Percentiles rank a stretch among this genome's conserved stretches.
Evolutionary conservation across 2,888 invertebrate species (phyloP).

Genomic region (Flexamia atlantica): DNA sequence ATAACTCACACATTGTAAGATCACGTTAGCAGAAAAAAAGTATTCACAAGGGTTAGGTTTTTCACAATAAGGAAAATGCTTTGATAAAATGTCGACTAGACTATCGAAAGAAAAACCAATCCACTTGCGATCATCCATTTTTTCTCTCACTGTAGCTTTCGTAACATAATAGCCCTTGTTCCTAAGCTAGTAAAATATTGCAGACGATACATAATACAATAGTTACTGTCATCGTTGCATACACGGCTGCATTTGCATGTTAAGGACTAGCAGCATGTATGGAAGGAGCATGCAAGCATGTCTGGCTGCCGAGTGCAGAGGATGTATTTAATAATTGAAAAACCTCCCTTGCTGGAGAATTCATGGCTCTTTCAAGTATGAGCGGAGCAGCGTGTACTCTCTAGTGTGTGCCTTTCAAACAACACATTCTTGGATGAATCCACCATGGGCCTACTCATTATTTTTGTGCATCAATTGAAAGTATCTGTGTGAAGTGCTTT

Average conservation of each 20-base stretch:
- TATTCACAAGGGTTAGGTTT: too few relatives aligned
- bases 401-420: neutral
- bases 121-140: too few relatives aligned
- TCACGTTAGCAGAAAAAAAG: too few relatives aligned
- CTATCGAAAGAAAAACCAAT: too few relatives aligned
- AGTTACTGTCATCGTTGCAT: too few relatives aligned
- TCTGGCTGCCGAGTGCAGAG: neutral
- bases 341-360: slow-evolving; percentile 30
- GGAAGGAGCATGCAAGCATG: slow-evolving; percentile 14
- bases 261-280: neutral
- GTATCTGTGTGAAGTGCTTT: slow-evolving; percentile 15
- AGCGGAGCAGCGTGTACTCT: neutral
- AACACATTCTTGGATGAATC: slow-evolving; percentile 33
- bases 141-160: too few relatives aligned
- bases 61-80: too few relatives aligned
- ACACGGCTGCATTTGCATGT: neutral
- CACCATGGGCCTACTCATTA: slow-evolving; percentile 47
- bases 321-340: slow-evolving; percentile 33
- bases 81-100: too few relatives aligned
- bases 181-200: too few relatives aligned
- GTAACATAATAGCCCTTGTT: too few relatives aligned
- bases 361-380: slow-evolving; percentile 31
- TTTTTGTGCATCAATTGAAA: slow-evolving; percentile 33
- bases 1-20: too few relatives aligned
- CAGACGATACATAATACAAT: too few relatives aligned